These are phyloP conservation scores for Mimumesa dahlbomi DNA, from an alignment of 2,888 invertebrate species.

Conservation along the genomic window DNA sequence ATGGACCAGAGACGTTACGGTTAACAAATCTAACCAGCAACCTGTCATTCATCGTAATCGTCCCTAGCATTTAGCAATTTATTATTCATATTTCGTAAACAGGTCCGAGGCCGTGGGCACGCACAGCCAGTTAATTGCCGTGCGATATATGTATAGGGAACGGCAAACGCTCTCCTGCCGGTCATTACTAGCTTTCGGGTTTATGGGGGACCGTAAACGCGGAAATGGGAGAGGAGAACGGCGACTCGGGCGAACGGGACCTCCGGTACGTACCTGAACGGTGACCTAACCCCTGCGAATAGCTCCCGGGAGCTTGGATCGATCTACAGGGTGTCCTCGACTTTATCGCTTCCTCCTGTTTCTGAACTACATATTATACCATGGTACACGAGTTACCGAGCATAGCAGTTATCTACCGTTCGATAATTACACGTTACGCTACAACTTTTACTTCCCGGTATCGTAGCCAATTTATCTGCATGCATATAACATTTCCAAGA, in stretches of 20 bases:
- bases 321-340: constrained; percentile 40
- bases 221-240: constrained; percentile 33
- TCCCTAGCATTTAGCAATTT: too few species aligned
- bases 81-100: constrained; percentile 5
- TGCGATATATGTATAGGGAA: constrained; percentile 18
- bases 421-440: constrained; percentile 12
- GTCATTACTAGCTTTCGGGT: constrained; percentile 51
- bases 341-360: constrained; percentile 28
- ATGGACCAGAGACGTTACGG: too few species aligned
- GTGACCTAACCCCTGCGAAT: constrained; percentile 37
- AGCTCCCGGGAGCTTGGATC: constrained; percentile 37
- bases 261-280: constrained; percentile 31
- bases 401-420: constrained; percentile 11
- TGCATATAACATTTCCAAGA: too few species aligned
- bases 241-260: constrained; percentile 27
- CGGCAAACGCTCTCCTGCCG: constrained; percentile 29
- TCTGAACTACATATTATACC: constrained; percentile 4
- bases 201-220: constrained; percentile 55
- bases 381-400: constrained; percentile 16
- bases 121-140: constrained; percentile 33
- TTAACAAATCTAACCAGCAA: too few species aligned
- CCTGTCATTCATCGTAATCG: too few species aligned
- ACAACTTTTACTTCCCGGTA: too few species aligned
- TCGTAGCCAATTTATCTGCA: too few species aligned
- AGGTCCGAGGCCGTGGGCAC: background rate